Conservation (phyloP, 2,888 invertebrate genomes). For the Leucania comma region DNA sequence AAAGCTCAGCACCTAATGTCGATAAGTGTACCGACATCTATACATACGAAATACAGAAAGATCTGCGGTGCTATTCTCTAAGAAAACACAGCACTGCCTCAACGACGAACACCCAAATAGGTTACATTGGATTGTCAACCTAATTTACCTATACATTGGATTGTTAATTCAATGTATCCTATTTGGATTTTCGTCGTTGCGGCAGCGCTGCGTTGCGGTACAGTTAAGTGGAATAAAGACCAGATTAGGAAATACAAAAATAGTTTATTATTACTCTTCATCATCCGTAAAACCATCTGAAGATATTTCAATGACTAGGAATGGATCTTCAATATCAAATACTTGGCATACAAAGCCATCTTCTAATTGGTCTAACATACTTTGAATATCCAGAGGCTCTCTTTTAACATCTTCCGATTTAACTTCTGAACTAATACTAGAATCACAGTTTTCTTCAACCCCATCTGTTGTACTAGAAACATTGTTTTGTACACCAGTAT, state of each 20-base stretch:
- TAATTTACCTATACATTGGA: too few species aligned
- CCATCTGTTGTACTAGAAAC: not conserved
- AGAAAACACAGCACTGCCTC: too few species aligned
- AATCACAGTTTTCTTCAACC: slow-evolving; percentile 4
- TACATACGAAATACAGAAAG: too few species aligned
- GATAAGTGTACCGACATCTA: too few species aligned
- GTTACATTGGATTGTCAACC: too few species aligned
- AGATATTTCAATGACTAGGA: slow-evolving; percentile 79
- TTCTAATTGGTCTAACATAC: slow-evolving; percentile 71
- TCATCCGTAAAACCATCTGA: slow-evolving; percentile 74
- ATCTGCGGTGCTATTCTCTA: too few species aligned
- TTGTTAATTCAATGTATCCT: too few species aligned
- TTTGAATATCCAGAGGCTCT: slow-evolving; percentile 54
- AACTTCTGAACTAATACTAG: slow-evolving; percentile 5
- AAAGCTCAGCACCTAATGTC: too few species aligned
- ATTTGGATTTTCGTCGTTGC: too few species aligned
- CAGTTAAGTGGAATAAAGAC: too few species aligned
- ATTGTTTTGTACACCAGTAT: not conserved
- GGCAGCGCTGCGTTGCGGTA: too few species aligned
- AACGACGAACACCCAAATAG: too few species aligned
- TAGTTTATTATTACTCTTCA: slow-evolving; percentile 63
- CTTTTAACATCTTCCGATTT: slow-evolving; percentile 18
- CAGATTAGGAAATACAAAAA: not conserved
- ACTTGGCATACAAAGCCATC: slow-evolving; percentile 70
- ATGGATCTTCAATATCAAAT: slow-evolving; percentile 78